Base-by-base conservation (phyloP, 2,113 vertebrate genomes). In the Setophaga petechia region DNA sequence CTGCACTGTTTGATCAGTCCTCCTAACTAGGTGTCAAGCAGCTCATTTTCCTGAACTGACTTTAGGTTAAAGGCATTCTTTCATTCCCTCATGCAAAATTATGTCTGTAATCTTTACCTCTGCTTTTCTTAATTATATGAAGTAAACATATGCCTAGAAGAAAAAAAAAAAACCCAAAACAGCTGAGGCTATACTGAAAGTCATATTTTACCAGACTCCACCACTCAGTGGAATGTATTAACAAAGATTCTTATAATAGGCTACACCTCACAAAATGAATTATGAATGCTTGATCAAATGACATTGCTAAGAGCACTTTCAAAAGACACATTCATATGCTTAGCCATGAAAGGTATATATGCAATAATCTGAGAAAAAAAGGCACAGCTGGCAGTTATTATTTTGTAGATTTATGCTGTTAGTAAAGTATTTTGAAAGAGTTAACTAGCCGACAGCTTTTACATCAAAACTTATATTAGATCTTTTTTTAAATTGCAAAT, bases 11-110 rank as follows among this genome's bases (percentile, higher is more conserved):
- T 75, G 33, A 88, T 87, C 58, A 52, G 49, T 6, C 49, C 39
- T 69, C 31, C 22, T 84, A 93, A 87, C 10, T 25, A 37, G 74
- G 55, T 58, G 28, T 90, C 71, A 93, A 94, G 59, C 17, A 83
- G 55, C 16, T 84, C 22, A 69, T 85, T 93, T 79, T 87, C 27
- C 10, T 4, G 8, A 28, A 57, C 11, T 46, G n/a, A 41, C 9
- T 76, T 75, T 54, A 80, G 10, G 66, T 80, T 87, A 69, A 82
- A 80, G 11, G 2, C 27, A 51, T 20, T 20, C 37, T 79, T 85
- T 72, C 31, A 83, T 37, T 22, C 41, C 41, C 31, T 83, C 28
- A 51, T n/a, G 33, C 30, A 61, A 85, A 87, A 67, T 35, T 73
- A 41, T 79, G 25, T 46, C 54, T 54, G 9, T 58, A 80, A 69